phyloP scores from a whole-genome alignment of 2,797 vertebrate species.

The Morelia viridis region DNA sequence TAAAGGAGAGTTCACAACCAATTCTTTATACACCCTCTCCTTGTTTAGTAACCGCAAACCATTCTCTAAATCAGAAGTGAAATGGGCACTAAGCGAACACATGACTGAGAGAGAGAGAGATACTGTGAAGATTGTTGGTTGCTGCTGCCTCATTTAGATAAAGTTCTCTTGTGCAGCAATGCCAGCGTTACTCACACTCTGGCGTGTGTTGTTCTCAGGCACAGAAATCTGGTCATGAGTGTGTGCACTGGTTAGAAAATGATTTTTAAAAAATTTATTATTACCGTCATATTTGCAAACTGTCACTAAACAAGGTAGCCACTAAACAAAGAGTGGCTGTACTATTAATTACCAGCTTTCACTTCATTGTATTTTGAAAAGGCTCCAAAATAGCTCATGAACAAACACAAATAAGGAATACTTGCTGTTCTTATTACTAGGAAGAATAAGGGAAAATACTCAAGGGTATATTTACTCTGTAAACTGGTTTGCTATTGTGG shows the following conservation, averaged over 20 bases:
- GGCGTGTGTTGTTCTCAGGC: not conserved
- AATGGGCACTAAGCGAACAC: not conserved
- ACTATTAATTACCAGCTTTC: not conserved
- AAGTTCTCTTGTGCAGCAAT: not conserved
- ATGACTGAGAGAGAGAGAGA: not conserved
- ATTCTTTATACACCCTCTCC: not conserved
- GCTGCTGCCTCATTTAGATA: not conserved
- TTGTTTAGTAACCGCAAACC: not conserved
- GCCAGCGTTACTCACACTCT: not conserved
- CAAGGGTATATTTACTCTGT: constrained; percentile 82
- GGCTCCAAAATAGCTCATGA: not conserved
- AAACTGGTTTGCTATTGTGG: constrained; percentile 98
- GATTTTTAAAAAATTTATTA: not conserved
- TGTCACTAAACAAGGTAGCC: not conserved
- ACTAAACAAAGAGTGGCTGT: not conserved
- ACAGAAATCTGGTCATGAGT: not conserved
- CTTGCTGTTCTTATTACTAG: not conserved
- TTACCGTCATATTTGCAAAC: not conserved
- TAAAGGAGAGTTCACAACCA: not conserved
- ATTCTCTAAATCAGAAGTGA: not conserved
- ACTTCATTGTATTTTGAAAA: not conserved
- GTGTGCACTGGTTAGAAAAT: not conserved
- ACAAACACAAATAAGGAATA: not conserved
- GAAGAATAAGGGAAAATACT: not conserved
- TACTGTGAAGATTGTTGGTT: not conserved